These are phyloP conservation scores for Caenorhabditis japonica DNA, from an alignment of 2,888 invertebrate species.

Conservation along the genomic window DNA sequence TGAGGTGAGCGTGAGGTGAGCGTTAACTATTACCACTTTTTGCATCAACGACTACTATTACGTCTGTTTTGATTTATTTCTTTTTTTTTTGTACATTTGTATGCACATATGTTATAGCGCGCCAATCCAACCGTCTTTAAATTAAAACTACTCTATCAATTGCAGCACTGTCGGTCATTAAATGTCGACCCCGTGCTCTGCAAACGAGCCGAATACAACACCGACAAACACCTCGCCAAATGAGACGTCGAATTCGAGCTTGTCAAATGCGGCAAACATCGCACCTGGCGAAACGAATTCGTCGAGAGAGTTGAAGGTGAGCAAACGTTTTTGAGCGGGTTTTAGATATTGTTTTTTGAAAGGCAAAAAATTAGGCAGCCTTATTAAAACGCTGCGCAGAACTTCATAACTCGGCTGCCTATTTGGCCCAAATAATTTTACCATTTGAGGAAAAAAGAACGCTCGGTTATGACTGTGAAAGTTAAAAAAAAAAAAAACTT, in stretches of 20 bases:
- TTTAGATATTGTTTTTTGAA: constrained; percentile 1
- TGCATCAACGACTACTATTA: constrained; percentile 47
- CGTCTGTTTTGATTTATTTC: constrained; percentile 49
- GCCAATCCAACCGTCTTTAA: constrained; percentile 15
- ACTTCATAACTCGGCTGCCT: no score
- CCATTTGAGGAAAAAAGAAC: no score
- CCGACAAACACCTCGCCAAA: constrained; percentile 41
- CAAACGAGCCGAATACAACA: constrained; percentile 47
- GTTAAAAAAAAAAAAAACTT: no score
- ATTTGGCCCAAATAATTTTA: no score
- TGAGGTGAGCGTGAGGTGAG: constrained; percentile 37
- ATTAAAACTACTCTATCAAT: neutral
- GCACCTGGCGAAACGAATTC: constrained; percentile 50
- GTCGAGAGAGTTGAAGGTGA: constrained; percentile 54
- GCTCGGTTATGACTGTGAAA: no score
- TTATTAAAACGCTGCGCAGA: no score
- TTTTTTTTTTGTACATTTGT: constrained; percentile 36
- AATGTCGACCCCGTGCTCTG: constrained; percentile 56
- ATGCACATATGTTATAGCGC: constrained; percentile 26
- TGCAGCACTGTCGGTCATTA: constrained; percentile 48
- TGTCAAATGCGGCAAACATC: constrained; percentile 29
- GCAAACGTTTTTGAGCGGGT: neutral
- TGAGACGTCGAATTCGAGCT: constrained; percentile 37
- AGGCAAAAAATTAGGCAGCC: no score
- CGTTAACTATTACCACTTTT: constrained; percentile 56